These are phyloP conservation scores for Globodera ellingtonae DNA, from an alignment of 1,140 invertebrate species.

Conservation along the genomic window DNA sequence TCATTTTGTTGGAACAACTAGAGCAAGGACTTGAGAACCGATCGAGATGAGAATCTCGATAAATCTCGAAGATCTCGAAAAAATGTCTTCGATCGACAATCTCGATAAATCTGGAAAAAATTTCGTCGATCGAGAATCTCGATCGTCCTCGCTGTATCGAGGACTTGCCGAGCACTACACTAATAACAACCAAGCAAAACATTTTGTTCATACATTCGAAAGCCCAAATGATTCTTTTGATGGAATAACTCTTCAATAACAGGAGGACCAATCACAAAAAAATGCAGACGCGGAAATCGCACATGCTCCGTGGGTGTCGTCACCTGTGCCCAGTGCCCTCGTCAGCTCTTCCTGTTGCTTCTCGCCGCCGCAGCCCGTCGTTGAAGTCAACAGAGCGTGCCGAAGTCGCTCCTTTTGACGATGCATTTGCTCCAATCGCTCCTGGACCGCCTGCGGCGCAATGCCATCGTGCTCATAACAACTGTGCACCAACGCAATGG, in stretches of 20 bases:
- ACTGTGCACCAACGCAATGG: slow-evolving; percentile 9
- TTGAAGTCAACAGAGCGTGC: slow-evolving; percentile 45
- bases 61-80: too few relatives aligned
- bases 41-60: too few relatives aligned
- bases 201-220: too few relatives aligned
- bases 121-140: too few relatives aligned
- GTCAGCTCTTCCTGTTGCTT: slow-evolving; percentile 3
- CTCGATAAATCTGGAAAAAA: too few relatives aligned
- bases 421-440: slow-evolving; percentile 48
- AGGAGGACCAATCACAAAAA: not conserved
- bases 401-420: slow-evolving; percentile 51
- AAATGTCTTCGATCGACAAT: too few relatives aligned
- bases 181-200: too few relatives aligned
- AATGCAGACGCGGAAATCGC: too few relatives aligned
- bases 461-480: slow-evolving; percentile 24
- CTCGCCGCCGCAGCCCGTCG: not conserved
- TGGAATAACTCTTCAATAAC: slow-evolving; percentile 6
- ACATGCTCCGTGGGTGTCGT: not conserved
- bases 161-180: too few relatives aligned
- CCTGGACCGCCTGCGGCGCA: slow-evolving; percentile 31
- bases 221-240: slow-evolving; percentile 26
- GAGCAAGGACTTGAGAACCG: not conserved
- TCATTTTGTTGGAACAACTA: not conserved
- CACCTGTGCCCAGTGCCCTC: not conserved
- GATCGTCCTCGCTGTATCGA: too few relatives aligned